Conservation (phyloP, 2,888 invertebrate species). For the Ophraella communa region DNA sequence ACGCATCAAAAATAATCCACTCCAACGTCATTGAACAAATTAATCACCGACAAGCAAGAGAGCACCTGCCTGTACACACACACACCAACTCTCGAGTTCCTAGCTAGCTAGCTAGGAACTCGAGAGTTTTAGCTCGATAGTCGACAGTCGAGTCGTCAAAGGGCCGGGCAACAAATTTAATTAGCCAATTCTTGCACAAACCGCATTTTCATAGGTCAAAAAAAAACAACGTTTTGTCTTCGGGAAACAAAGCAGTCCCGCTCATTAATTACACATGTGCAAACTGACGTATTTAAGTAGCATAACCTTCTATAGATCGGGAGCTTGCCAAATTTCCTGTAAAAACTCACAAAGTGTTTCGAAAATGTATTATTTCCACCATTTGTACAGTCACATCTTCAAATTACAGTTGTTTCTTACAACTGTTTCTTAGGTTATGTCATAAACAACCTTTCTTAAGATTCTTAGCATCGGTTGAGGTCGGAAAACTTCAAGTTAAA, state of each 20-base stretch:
- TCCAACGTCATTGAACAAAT: conserved; percentile 25
- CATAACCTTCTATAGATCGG: conserved; percentile 11
- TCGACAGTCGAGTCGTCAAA: conserved; percentile 19
- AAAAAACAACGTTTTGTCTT: conserved; percentile 37
- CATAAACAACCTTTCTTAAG: too few species aligned
- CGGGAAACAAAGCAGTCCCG: conserved; percentile 29
- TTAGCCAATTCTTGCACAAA: conserved; percentile 32
- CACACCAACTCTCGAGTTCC: neutral
- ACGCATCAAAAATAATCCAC: conserved; percentile 20
- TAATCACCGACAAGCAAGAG: conserved; percentile 24
- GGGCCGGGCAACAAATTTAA: conserved; percentile 31
- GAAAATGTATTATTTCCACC: too few species aligned
- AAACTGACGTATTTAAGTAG: conserved; percentile 16
- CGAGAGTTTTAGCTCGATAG: conserved; percentile 6
- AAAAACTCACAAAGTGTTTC: too few species aligned
- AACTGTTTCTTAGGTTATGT: too few species aligned
- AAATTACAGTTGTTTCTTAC: neutral
- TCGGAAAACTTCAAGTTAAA: too few species aligned
- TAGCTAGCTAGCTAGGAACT: neutral
- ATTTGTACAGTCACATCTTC: too few species aligned
- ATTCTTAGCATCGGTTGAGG: too few species aligned
- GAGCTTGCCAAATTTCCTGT: neutral
- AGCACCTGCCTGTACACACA: conserved; percentile 12
- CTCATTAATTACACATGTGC: conserved; percentile 40
- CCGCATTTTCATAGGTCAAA: conserved; percentile 27